Percentiles rank a stretch among this genome's conserved stretches.
phyloP scores from a whole-genome alignment of 2,797 vertebrate species.

The Pangasius larnaudii region DNA sequence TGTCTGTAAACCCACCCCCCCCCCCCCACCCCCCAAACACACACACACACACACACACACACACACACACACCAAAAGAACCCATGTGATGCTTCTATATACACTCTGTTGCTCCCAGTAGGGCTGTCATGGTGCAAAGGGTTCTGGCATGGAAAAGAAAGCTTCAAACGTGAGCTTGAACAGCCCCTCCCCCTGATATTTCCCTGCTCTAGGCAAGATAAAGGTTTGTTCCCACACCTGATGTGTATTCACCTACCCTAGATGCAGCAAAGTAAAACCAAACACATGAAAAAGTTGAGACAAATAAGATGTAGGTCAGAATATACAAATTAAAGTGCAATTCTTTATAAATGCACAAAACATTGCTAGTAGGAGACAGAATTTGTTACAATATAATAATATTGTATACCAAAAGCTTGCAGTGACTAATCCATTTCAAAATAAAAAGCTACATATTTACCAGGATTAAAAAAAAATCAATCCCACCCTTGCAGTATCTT shows the following conservation, averaged over 20 bases:
- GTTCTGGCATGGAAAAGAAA: constrained; percentile 1
- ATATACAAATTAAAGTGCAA: background rate
- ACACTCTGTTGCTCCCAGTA: constrained; percentile 8
- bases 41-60: too few species aligned
- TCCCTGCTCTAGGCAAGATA: background rate
- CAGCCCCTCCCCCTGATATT: background rate
- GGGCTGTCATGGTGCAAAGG: background rate
- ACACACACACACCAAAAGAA: background rate
- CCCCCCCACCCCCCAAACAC: background rate
- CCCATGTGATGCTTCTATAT: background rate
- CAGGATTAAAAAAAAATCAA: background rate
- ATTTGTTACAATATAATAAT: background rate
- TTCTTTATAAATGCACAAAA: background rate
- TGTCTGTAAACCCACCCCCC: constrained; percentile 51
- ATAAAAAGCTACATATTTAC: background rate
- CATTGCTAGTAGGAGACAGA: background rate
- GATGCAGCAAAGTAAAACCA: background rate
- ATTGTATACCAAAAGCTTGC: background rate
- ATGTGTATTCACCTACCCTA: background rate
- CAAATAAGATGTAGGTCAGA: background rate
- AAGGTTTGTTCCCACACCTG: background rate
- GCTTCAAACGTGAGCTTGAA: constrained; percentile 12
- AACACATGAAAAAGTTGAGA: background rate
- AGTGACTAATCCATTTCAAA: background rate
- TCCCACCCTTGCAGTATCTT: background rate